phyloP scores from a whole-genome alignment of 1,140 invertebrate species.

The Lasaia peninsularis region DNA sequence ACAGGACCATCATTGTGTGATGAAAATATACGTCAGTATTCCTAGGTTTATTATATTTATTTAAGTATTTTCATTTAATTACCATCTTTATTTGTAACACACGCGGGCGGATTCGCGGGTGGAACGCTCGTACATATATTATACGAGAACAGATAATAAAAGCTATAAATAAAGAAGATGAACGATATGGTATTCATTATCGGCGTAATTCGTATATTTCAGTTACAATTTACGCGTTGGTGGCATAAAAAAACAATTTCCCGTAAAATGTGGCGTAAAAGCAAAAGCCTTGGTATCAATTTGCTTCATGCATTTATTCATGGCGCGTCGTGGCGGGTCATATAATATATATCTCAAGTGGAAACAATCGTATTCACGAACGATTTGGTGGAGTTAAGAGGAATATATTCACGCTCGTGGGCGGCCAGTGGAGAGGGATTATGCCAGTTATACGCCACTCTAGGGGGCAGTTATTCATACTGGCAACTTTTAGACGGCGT shows the following conservation, averaged over 20 bases:
- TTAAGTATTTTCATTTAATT: too few species aligned
- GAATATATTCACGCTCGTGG: conserved; percentile 34
- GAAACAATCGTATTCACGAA: conserved; percentile 68
- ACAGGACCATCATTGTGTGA: too few species aligned
- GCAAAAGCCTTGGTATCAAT: conserved; percentile 69
- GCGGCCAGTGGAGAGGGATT: conserved; percentile 36
- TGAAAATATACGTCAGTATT: too few species aligned
- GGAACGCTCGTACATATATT: not conserved
- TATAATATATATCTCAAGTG: conserved; percentile 72
- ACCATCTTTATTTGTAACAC: not conserved
- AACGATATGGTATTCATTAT: conserved; percentile 43
- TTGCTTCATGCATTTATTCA: conserved; percentile 73
- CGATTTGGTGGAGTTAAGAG: conserved; percentile 47
- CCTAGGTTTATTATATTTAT: too few species aligned
- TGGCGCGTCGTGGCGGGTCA: conserved; percentile 53
- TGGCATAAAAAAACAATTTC: conserved; percentile 71
- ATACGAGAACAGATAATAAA: not conserved
- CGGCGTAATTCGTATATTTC: conserved; percentile 54
- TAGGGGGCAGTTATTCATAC: conserved; percentile 66
- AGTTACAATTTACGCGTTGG: conserved; percentile 58
- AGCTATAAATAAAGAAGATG: conserved; percentile 1
- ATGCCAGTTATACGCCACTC: conserved; percentile 58
- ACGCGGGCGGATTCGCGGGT: not conserved
- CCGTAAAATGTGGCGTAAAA: conserved; percentile 53
- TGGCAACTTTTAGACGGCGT: conserved; percentile 43